Evolutionary conservation across 1,140 invertebrate species (phyloP).

Genomic region (Caenorhabditis briggsae): DNA sequence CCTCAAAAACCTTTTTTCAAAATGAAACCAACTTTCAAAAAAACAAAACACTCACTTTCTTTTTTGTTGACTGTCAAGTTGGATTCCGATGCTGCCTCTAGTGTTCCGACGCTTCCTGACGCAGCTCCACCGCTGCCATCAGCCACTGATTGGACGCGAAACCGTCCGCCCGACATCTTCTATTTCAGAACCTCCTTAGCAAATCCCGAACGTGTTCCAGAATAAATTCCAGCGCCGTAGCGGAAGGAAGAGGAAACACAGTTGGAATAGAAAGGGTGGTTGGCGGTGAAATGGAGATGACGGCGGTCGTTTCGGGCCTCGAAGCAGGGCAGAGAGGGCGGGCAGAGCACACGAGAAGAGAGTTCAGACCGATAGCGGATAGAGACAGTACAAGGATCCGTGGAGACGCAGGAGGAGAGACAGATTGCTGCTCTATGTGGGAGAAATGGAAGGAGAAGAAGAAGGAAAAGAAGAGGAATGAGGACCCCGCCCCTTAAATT

Average conservation of each 20-base stretch:
- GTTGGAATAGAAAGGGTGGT: not conserved
- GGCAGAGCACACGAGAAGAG: constrained; percentile 52
- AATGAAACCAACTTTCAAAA: not conserved
- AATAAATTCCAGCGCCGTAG: not conserved
- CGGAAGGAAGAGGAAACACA: constrained; percentile 52
- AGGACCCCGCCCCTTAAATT: not conserved
- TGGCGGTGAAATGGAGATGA: constrained; percentile 54
- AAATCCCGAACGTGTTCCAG: no score
- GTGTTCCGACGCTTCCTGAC: constrained; percentile 34
- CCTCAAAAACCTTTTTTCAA: not conserved
- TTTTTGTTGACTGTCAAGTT: constrained; percentile 27
- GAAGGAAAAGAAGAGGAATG: constrained; percentile 18
- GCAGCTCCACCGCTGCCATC: constrained; percentile 18
- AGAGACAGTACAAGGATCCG: not conserved
- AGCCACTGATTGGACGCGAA: constrained; percentile 49
- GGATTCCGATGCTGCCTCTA: not conserved
- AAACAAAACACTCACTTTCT: constrained; percentile 16
- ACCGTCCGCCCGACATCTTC: constrained; percentile 43
- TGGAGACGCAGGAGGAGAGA: constrained; percentile 24
- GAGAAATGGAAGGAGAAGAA: constrained; percentile 18
- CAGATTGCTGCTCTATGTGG: constrained; percentile 31
- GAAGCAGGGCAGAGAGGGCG: constrained; percentile 38
- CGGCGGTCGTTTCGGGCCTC: constrained; percentile 42
- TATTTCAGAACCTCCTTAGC: no score
- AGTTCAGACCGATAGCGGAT: not conserved